phyloP scores from a whole-genome alignment of 2,113 vertebrate species.

The Anser cygnoides region DNA sequence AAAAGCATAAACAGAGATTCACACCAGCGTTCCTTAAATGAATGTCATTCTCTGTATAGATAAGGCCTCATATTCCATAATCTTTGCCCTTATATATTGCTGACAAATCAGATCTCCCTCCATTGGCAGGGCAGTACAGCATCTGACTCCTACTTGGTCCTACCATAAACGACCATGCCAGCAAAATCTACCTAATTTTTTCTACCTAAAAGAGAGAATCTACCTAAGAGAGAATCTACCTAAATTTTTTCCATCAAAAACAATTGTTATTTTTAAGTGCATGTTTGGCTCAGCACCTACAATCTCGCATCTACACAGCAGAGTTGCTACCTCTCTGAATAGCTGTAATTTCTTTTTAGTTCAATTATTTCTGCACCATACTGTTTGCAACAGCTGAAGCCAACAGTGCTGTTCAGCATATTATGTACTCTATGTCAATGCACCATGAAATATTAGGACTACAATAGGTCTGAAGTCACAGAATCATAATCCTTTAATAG shows the following conservation, averaged over 20 bases:
- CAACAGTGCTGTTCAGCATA: constrained; percentile 13
- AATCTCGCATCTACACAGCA: background rate
- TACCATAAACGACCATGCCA: rapidly evolving
- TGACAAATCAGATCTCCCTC: background rate
- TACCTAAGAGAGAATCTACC: background rate
- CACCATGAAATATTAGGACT: constrained; percentile 53
- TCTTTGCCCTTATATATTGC: background rate
- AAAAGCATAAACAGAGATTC: background rate
- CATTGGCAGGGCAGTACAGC: rapidly evolving
- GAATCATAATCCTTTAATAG: constrained; percentile 50
- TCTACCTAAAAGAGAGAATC: too few relatives aligned
- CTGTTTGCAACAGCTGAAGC: constrained; percentile 46
- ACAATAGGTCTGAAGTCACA: constrained; percentile 62
- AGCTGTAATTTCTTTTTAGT: constrained; percentile 37
- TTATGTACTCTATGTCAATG: constrained; percentile 8
- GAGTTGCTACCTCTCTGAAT: constrained; percentile 3
- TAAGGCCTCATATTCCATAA: background rate
- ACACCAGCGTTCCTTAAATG: background rate
- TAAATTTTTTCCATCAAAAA: background rate
- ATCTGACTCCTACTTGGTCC: background rate
- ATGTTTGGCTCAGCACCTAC: background rate
- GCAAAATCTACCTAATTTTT: background rate
- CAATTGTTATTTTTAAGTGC: background rate
- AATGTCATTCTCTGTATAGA: rapidly evolving
- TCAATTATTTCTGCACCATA: constrained; percentile 62